Base-by-base conservation (phyloP, 2,888 invertebrate genomes). In the Orthosia incerta region DNA sequence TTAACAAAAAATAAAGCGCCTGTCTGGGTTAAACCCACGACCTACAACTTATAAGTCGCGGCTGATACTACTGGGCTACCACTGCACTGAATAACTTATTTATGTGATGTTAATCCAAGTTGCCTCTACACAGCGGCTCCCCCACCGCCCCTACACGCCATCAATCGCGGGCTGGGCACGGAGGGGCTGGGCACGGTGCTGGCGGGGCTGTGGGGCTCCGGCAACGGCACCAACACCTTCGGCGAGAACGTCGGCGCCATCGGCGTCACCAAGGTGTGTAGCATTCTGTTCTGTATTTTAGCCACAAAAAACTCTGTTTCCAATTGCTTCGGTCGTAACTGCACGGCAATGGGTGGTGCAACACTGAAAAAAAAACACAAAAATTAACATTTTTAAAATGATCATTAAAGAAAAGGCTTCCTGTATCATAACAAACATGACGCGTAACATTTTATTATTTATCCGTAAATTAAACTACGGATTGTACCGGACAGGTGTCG, bases 171-270 rank as follows among this genome's bases (percentile, higher is more conserved):
- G 0, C 98, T 98, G 53, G 98, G 98, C 51, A 97, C 98, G 0
- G 99, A 99, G 93, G 99, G 98, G 0, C 92, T 98, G 0, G 98
- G 98, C n/a, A 98, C 98, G 0, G 95, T 98, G 72, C 93, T 99
- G 59, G 98, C 98, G 0, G 99, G 98, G 0, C 96, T 98, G 7
- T 98, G 98, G 97, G 99, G 99, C 13, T 97, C 98, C 46, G 98
- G 98, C 1, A 98, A 98, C 88, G 98, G 98, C 0, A 98, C 98
- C 62, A 99, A 98, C 85, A 98, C 98, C 4, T 99, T 99, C 90
- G 98, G 98, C 0, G 98, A 98, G 91, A 99, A 99, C 91, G 98
- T 99, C 57, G 99, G 98, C 0, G 98, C 98, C 2, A 98, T 99
- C 82, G 98, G 98, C 50, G 98, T 98, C 2, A 98, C 98, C 2